These are phyloP conservation scores for Aproaerema taeniolella DNA, from an alignment of 2,888 invertebrate genomes.

Conservation along the genomic window DNA sequence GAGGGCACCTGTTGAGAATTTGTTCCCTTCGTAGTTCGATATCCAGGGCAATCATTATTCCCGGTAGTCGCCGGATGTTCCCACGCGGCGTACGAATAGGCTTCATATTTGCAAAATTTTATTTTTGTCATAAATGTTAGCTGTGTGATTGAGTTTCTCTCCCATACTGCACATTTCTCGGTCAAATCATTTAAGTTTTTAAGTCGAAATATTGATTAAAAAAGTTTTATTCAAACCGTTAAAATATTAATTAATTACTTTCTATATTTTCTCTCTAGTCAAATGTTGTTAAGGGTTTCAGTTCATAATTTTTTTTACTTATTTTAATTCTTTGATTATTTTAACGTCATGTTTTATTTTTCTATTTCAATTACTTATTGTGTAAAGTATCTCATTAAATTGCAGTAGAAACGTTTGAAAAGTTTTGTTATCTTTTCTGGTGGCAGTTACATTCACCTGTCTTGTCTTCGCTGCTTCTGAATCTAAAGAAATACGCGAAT, in stretches of 20 bases:
- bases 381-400: slow-evolving; percentile 11
- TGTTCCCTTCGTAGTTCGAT: slow-evolving; percentile 44
- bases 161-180: too few species aligned
- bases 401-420: slow-evolving; percentile 57
- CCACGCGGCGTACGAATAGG: slow-evolving; percentile 41
- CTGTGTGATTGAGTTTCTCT: too few species aligned
- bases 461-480: slow-evolving; percentile 42
- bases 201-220: too few species aligned
- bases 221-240: too few species aligned
- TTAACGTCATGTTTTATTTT: slow-evolving; percentile 1
- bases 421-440: slow-evolving; percentile 60
- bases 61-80: slow-evolving; percentile 68
- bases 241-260: too few species aligned
- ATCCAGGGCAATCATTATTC: too few species aligned
- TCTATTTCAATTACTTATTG: background rate
- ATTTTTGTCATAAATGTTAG: slow-evolving; percentile 11
- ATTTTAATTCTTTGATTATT: background rate
- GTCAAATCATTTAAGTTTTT: too few species aligned
- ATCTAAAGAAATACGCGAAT: slow-evolving; percentile 36
- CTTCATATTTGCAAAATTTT: slow-evolving; percentile 19
- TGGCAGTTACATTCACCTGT: slow-evolving; percentile 69
- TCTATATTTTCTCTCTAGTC: too few species aligned
- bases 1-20: slow-evolving; percentile 50
- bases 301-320: background rate
- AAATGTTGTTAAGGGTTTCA: too few species aligned